These are phyloP conservation scores for Pygocentrus nattereri DNA, from an alignment of 2,797 vertebrate genomes.

Conservation along the genomic window DNA sequence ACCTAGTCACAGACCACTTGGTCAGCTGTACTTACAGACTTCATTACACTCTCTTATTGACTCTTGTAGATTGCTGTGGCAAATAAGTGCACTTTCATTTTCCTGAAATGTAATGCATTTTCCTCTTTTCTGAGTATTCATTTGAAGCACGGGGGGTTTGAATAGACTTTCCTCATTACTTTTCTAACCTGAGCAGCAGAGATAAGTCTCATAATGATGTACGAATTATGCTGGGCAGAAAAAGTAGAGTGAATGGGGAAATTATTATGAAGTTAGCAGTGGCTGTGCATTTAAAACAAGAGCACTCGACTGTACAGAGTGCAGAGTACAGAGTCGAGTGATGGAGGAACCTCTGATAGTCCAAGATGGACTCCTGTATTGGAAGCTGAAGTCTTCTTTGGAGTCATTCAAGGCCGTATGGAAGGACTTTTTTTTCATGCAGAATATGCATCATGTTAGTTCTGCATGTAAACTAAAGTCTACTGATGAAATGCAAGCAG, in stretches of 20 bases:
- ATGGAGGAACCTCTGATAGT: neutral
- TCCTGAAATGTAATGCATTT: constrained; percentile 38
- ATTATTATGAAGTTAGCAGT: constrained; percentile 10
- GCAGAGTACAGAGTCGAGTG: neutral
- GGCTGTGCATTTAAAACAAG: constrained; percentile 29
- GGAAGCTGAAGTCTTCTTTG: neutral
- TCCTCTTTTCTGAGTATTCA: constrained; percentile 28
- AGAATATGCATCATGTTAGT: neutral
- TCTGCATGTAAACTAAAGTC: neutral
- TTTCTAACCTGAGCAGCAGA: constrained; percentile 30
- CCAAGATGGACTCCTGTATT: neutral
- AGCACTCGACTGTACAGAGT: neutral
- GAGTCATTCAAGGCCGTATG: neutral
- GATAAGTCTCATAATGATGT: constrained; percentile 27
- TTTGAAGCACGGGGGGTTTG: constrained; percentile 18
- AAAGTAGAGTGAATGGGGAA: neutral
- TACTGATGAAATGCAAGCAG: neutral
- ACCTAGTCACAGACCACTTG: constrained; percentile 32
- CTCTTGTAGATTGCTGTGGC: constrained; percentile 10
- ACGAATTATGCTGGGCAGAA: constrained; percentile 12
- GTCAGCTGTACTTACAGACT: constrained; percentile 45
- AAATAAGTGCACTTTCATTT: constrained; percentile 22
- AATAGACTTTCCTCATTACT: constrained; percentile 25
- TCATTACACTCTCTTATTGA: constrained; percentile 45
- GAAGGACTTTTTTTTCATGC: neutral